A percentile compares a stretch with the other conserved stretches of the same genome.
Conservation (phyloP, 2,797 vertebrate species). For the Neostethus bicornis region DNA sequence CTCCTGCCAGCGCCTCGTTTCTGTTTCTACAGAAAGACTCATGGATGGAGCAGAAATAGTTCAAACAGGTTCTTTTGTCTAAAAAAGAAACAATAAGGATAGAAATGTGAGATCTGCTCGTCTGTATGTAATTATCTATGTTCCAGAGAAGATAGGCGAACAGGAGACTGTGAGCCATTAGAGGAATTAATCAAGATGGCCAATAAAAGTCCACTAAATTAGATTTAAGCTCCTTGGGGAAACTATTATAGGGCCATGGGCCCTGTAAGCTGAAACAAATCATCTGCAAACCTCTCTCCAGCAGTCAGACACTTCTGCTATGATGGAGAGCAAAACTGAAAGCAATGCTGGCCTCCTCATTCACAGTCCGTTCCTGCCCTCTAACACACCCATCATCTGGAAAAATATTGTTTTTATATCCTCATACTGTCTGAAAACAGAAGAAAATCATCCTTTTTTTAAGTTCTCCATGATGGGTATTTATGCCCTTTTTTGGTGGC, state of each 20-base stretch:
- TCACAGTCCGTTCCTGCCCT: background rate
- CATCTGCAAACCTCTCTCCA: slow-evolving; percentile 31
- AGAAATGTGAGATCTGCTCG: slow-evolving; percentile 25
- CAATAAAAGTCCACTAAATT: slow-evolving; percentile 61
- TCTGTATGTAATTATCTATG: slow-evolving; percentile 36
- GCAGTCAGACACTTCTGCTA: slow-evolving; percentile 24
- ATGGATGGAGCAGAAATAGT: background rate
- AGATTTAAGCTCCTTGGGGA: slow-evolving; percentile 54
- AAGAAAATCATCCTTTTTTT: no score
- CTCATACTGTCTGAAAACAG: no score
- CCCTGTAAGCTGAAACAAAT: slow-evolving; percentile 60
- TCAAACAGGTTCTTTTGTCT: background rate
- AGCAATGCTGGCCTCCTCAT: slow-evolving; percentile 5
- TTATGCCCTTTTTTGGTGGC: no score
- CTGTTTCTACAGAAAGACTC: background rate
- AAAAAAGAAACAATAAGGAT: slow-evolving; percentile 21
- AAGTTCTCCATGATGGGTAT: no score
- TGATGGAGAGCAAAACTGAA: slow-evolving; percentile 17
- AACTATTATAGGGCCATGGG: slow-evolving; percentile 58
- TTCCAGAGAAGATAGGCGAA: slow-evolving; percentile 38
- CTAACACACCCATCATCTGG: background rate
- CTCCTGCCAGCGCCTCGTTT: slow-evolving; percentile 1
- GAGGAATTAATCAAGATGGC: slow-evolving; percentile 53
- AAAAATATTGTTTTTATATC: background rate
- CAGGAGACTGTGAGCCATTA: slow-evolving; percentile 42